Percentiles rank a stretch among this genome's conserved stretches.
Conservation (phyloP, 2,113 vertebrate species). For the Pipra filicauda region DNA sequence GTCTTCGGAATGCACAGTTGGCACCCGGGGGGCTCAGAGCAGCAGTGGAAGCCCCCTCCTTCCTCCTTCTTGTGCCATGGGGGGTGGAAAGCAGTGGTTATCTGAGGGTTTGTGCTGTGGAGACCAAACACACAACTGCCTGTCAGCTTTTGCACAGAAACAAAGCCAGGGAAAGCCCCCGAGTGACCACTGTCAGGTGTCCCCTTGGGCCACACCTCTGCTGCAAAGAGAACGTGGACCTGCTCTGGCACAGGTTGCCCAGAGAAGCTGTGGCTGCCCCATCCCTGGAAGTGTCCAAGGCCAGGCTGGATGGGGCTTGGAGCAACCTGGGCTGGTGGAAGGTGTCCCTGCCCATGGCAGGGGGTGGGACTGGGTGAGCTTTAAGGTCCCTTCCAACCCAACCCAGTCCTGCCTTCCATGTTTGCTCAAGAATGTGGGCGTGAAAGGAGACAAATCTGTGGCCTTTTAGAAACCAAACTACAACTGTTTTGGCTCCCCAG, state of each 20-base stretch:
- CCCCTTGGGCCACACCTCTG: background rate
- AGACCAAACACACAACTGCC: background rate
- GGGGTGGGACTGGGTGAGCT: background rate
- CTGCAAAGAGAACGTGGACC: background rate
- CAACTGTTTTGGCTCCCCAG: background rate
- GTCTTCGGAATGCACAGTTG: background rate
- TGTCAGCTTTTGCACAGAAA: background rate
- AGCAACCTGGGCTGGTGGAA: background rate
- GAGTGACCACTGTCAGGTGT: fast-evolving
- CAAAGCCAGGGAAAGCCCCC: background rate
- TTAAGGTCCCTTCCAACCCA: background rate
- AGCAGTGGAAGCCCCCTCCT: background rate
- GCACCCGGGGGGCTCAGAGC: background rate
- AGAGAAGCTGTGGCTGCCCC: background rate
- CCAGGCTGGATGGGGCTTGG: fast-evolving
- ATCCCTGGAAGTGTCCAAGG: background rate
- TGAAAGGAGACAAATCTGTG: background rate
- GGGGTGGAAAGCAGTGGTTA: background rate
- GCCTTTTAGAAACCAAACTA: background rate
- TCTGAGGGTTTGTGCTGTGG: background rate
- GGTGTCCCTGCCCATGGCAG: background rate
- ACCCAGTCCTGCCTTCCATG: background rate
- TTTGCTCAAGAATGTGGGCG: background rate
- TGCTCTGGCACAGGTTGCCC: background rate
- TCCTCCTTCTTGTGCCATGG: fast-evolving